Evolutionary conservation across 2,888 invertebrate genomes (phyloP).

Genomic region (Holacanthella duospinosa): DNA sequence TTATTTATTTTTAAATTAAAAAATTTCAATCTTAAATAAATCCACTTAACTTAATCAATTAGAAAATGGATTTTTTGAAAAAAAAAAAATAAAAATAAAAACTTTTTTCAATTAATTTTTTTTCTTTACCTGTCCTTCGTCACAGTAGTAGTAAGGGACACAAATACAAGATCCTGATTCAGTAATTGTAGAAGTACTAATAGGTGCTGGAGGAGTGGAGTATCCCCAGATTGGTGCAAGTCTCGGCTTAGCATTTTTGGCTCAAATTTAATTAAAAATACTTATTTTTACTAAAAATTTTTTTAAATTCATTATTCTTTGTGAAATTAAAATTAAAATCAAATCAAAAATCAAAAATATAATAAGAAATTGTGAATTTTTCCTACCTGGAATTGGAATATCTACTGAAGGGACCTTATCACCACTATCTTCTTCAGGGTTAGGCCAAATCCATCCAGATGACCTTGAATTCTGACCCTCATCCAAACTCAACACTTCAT

Average conservation of each 20-base stretch:
- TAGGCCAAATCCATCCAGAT: constrained; percentile 3
- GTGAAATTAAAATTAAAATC: no score
- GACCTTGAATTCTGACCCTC: background rate
- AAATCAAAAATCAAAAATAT: background rate
- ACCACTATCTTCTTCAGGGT: background rate
- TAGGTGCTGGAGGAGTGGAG: background rate
- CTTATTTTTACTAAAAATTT: background rate
- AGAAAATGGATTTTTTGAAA: no score
- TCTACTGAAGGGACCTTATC: no score
- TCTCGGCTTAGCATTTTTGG: background rate
- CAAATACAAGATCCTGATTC: constrained; percentile 25
- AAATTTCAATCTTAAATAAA: no score
- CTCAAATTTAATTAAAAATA: background rate
- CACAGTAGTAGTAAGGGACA: constrained; percentile 35
- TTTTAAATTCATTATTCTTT: background rate
- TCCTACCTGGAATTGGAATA: background rate
- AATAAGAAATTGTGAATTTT: no score
- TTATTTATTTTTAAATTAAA: no score
- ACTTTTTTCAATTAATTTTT: no score
- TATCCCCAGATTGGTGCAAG: background rate
- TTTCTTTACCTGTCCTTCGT: constrained; percentile 33
- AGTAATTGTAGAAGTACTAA: background rate
- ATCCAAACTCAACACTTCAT: no score
- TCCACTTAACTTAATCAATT: no score
- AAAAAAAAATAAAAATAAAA: no score